Conservation (phyloP, 2,797 vertebrate species). For the Paguma larvata region DNA sequence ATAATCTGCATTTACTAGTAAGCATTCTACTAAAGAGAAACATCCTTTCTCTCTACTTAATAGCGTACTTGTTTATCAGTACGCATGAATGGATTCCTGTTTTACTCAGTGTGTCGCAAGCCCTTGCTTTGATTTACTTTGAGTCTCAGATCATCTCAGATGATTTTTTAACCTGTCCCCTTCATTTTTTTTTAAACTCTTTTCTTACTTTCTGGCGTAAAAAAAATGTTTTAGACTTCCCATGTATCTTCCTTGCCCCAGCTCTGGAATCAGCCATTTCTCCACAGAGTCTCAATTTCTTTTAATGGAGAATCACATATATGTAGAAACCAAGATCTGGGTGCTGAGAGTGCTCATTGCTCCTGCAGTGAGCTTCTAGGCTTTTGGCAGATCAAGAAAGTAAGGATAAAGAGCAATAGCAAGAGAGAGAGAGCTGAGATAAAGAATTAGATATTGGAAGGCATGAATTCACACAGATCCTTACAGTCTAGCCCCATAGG, state of each 20-base stretch:
- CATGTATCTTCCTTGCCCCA: not conserved
- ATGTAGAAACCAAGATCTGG: constrained; percentile 41
- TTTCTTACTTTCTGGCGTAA: not conserved
- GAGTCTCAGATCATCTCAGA: not conserved
- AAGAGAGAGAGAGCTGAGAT: not conserved
- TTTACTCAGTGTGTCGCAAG: not conserved
- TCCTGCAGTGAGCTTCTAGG: not conserved
- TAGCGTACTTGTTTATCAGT: not conserved
- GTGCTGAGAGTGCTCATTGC: not conserved
- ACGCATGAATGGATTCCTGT: not conserved
- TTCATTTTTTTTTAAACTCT: not conserved
- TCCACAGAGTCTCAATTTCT: constrained; percentile 15
- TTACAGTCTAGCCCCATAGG: not conserved
- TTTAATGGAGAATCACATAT: not conserved
- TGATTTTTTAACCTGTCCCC: not conserved
- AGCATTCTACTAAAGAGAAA: not conserved
- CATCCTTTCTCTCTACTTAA: not conserved
- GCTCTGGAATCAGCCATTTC: constrained; percentile 2
- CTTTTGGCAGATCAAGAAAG: not conserved
- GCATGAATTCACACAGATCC: not conserved
- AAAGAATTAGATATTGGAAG: not conserved
- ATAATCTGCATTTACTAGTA: not conserved
- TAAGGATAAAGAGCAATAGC: not conserved
- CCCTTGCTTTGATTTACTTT: constrained; percentile 30
- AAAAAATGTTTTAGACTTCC: not conserved